phyloP scores from a whole-genome alignment of 2,888 invertebrate species.

The Cephonodes hylas region DNA sequence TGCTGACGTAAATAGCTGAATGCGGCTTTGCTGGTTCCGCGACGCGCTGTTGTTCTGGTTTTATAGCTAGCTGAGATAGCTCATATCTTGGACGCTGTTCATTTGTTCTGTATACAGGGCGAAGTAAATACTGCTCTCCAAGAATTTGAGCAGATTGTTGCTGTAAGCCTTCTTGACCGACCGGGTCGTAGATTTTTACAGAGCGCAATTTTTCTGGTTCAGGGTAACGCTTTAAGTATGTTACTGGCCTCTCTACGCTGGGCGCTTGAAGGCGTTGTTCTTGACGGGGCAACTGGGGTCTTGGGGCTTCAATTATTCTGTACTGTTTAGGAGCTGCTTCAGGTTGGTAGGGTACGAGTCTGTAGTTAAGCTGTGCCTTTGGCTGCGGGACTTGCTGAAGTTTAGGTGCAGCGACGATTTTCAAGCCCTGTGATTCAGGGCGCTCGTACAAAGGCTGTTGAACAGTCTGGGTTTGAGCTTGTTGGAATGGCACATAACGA shows the following conservation, averaged over 20 bases:
- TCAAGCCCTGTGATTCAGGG: conserved; percentile 69
- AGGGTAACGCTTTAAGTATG: conserved; percentile 68
- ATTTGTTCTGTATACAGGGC: conserved; percentile 59
- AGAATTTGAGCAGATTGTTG: conserved; percentile 53
- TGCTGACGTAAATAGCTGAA: conserved; percentile 70
- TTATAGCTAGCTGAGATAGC: conserved; percentile 36
- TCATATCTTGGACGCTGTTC: conserved; percentile 66
- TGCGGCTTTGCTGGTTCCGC: conserved; percentile 58
- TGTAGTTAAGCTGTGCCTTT: conserved; percentile 48
- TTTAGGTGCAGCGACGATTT: conserved; percentile 72
- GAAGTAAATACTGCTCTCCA: conserved; percentile 66
- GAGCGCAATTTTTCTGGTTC: conserved; percentile 65
- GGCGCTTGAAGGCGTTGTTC: conserved; percentile 57
- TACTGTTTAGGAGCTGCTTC: conserved; percentile 69
- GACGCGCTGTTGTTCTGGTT: conserved; percentile 49
- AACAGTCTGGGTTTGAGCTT: conserved; percentile 39
- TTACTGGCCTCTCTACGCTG: conserved; percentile 61
- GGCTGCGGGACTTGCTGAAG: conserved; percentile 50
- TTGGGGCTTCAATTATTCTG: conserved; percentile 60
- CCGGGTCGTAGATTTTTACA: conserved; percentile 62
- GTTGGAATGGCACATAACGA: conserved; percentile 54
- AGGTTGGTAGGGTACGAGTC: conserved; percentile 59
- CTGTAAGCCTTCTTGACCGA: conserved; percentile 43
- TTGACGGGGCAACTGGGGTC: conserved; percentile 53
- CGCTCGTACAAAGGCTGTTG: conserved; percentile 61